A percentile compares a stretch with the other conserved stretches of the same genome.
phyloP scores from a whole-genome alignment of 2,888 invertebrate genomes.

The Cactoblastis cactorum region DNA sequence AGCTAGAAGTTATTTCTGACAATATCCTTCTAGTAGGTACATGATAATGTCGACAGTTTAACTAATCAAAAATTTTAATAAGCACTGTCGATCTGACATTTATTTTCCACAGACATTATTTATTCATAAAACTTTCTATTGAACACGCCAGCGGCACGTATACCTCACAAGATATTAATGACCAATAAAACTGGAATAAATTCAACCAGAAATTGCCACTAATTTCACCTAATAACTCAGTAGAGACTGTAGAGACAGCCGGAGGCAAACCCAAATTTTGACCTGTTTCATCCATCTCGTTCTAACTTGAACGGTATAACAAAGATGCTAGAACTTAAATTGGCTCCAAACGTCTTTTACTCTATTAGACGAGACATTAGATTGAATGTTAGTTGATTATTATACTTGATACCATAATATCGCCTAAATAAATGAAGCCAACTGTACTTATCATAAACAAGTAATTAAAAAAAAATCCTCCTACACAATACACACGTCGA shows the following conservation, averaged over 20 bases:
- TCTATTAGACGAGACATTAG: background rate
- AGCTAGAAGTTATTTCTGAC: too few relatives aligned
- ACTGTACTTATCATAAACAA: too few relatives aligned
- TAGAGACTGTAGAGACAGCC: conserved; percentile 5
- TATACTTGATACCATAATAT: background rate
- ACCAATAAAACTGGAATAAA: conserved; percentile 4
- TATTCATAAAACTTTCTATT: conserved; percentile 11
- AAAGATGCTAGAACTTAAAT: background rate
- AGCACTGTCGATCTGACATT: background rate
- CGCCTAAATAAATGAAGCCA: background rate
- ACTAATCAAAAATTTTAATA: background rate
- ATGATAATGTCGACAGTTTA: background rate
- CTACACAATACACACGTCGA: too few relatives aligned
- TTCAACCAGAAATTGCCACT: conserved; percentile 8
- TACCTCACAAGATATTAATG: conserved; percentile 10
- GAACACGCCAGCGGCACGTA: conserved; percentile 2
- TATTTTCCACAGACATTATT: background rate
- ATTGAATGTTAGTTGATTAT: background rate
- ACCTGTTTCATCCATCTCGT: background rate
- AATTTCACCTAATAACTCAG: conserved; percentile 13
- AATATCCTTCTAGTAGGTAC: too few relatives aligned
- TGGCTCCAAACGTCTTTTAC: background rate
- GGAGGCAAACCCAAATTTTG: conserved; percentile 7
- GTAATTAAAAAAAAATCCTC: too few relatives aligned
- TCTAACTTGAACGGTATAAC: background rate